Evolutionary conservation across 2,888 invertebrate genomes (phyloP).

Genomic region (Agapostemon virescens): DNA sequence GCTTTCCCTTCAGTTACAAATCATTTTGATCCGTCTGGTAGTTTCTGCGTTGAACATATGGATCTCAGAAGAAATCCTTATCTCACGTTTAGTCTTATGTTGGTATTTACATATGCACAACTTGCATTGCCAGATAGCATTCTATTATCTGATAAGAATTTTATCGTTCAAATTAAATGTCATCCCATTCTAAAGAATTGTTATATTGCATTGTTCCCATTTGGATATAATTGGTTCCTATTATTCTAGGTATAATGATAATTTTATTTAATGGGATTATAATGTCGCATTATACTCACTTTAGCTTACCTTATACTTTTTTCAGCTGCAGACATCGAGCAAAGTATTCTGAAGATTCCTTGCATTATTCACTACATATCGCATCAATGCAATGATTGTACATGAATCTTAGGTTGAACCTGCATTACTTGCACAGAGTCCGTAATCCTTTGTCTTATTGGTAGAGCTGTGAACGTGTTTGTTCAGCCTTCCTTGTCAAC

Average conservation of each 20-base stretch:
- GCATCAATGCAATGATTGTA: neutral
- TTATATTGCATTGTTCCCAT: no score
- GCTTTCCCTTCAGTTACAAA: no score
- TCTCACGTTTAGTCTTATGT: constrained; percentile 98
- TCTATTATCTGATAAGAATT: constrained; percentile 89
- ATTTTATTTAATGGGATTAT: constrained; percentile 99
- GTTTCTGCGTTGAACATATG: no score
- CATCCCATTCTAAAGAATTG: neutral
- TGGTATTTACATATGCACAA: constrained; percentile 98
- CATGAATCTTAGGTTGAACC: constrained; percentile 83
- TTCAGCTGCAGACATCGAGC: constrained; percentile 97
- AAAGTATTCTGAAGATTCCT: constrained; percentile 40
- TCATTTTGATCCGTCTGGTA: no score
- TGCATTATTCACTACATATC: neutral
- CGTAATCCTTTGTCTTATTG: constrained; percentile 93
- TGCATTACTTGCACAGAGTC: constrained; percentile 97
- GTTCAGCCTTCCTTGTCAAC: constrained; percentile 95
- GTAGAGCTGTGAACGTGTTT: constrained; percentile 98
- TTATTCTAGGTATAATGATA: constrained; percentile 95
- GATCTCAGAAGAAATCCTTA: constrained; percentile 98
- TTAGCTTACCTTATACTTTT: constrained; percentile 95
- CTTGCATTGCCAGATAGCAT: constrained; percentile 99
- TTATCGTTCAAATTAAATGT: constrained; percentile 2
- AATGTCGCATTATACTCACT: constrained; percentile 99
- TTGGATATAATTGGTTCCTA: no score